Evolutionary conservation across 2,113 vertebrate species (phyloP), one percentile per base, ranked within the genome.

Genomic region (Tupaia chinensis): DNA sequence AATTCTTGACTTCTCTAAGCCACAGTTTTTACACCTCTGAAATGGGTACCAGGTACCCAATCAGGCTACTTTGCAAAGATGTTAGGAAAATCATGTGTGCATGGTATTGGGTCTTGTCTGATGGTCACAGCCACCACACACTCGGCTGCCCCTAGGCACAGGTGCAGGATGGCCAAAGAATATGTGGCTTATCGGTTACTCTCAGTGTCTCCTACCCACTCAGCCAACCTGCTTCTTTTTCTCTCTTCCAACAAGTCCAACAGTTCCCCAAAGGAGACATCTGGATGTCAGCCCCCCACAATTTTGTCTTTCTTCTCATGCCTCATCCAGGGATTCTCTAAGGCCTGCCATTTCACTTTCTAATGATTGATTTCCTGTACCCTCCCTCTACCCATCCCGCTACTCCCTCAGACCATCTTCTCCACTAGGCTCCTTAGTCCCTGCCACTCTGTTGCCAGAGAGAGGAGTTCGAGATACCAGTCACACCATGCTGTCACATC

Each of bases 1-100:
- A 81, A 29, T 66, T 44, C 10, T 17, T 34, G 10, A 44, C 23
- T 63, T 80, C 92, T 77, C 17, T 13, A 68, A 72, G 56, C 74
- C 82, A 94, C 88, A 65, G 65, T 93, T 72, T 89, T 29, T 63
- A 73, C 53, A n/a, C 17, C 32, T 56, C 32, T 89, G 56, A 79
- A 90, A 56, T 86, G 74, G 89, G 29, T 79, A 17, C 27, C 23
- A 29, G 53, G 29, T 72, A 5, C 16, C 60, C 13, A 58, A 9
- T 58, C 58, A 70, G 29, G 4, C 8, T 58, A 3, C 44, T 77
- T 54, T 15, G 56, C 32, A 63, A 89, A 74, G 17, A 34, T 58
- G 0, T 84, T 65, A 54, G 3, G 9, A 84, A 73, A 66, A 29
- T 6, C 22, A 1, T 0, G 0, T 32, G 23, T 7, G 16, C 32